These are phyloP conservation scores for Bos javanicus DNA, from an alignment of 2,113 vertebrate species.

Conservation along the genomic window DNA sequence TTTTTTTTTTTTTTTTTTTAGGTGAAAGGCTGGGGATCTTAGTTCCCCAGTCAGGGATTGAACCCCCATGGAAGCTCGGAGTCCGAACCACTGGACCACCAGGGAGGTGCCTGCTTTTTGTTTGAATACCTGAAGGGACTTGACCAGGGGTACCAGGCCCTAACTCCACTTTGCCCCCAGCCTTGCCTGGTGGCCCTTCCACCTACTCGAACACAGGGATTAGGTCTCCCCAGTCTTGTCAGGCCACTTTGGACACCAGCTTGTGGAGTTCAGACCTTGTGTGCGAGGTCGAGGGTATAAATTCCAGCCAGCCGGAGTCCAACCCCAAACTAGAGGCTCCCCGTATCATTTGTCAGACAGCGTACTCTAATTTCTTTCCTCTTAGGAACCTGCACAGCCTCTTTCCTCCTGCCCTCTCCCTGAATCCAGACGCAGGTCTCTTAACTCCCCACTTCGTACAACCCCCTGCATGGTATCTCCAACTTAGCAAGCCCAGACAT, in stretches of 20 bases:
- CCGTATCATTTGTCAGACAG: not conserved
- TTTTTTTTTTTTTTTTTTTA: not conserved
- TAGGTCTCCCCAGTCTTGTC: not conserved
- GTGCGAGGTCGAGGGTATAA: not conserved
- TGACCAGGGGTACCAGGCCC: not conserved
- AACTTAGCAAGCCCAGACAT: not conserved
- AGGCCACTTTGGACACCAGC: not conserved
- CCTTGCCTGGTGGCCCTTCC: not conserved
- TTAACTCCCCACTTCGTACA: not conserved
- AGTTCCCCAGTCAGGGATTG: not conserved
- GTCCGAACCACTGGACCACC: not conserved
- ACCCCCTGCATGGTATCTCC: not conserved
- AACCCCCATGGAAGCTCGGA: not conserved
- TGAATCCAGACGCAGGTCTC: rapidly evolving
- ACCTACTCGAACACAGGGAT: rapidly evolving
- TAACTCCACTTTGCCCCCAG: not conserved
- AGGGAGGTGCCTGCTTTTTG: not conserved
- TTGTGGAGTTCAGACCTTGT: not conserved
- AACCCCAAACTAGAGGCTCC: not conserved
- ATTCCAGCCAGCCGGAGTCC: not conserved
- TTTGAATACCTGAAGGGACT: not conserved
- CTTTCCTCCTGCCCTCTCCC: not conserved
- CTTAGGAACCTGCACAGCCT: not conserved
- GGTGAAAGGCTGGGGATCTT: not conserved
- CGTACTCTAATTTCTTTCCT: not conserved